A percentile compares a stretch with the other conserved stretches of the same genome.
phyloP scores from a whole-genome alignment of 2,888 invertebrate genomes.

The Lomographa bimaculata region DNA sequence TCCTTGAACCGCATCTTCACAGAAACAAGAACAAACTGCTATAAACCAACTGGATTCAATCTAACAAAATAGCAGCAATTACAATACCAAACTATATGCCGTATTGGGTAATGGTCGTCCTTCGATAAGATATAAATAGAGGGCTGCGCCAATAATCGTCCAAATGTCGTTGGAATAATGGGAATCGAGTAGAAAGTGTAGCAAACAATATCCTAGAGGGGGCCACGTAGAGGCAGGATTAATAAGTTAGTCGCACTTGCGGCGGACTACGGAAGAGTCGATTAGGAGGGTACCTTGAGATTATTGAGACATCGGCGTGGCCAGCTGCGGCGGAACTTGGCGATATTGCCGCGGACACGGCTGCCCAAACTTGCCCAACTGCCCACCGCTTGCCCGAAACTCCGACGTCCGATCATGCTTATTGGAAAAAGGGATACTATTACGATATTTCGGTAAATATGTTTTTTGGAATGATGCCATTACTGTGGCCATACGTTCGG shows the following conservation, averaged over 20 bases:
- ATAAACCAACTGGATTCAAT: constrained; percentile 60
- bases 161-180: constrained; percentile 76
- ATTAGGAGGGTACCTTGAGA: constrained; percentile 80
- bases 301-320: constrained; percentile 80
- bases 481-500: constrained; percentile 51
- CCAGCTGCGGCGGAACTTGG: constrained; percentile 78
- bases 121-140: constrained; percentile 71
- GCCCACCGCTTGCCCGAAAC: constrained; percentile 72
- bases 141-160: constrained; percentile 65
- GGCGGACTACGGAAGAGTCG: constrained; percentile 78
- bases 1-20: constrained; percentile 22
- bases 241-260: constrained; percentile 83
- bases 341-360: constrained; percentile 72
- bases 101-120: constrained; percentile 61
- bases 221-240: constrained; percentile 77
- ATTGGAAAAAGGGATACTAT: constrained; percentile 65
- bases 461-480: constrained; percentile 56
- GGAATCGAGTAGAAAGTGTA: constrained; percentile 65
- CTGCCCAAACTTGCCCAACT: constrained; percentile 58
- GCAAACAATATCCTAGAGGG: constrained; percentile 71
- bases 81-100: constrained; percentile 68
- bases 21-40: constrained; percentile 55
- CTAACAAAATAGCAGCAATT: constrained; percentile 73
- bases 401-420: constrained; percentile 71
- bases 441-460: constrained; percentile 50